Base-by-base conservation (phyloP, 2,888 invertebrate species). In the Gymnosoma rotundatum region DNA sequence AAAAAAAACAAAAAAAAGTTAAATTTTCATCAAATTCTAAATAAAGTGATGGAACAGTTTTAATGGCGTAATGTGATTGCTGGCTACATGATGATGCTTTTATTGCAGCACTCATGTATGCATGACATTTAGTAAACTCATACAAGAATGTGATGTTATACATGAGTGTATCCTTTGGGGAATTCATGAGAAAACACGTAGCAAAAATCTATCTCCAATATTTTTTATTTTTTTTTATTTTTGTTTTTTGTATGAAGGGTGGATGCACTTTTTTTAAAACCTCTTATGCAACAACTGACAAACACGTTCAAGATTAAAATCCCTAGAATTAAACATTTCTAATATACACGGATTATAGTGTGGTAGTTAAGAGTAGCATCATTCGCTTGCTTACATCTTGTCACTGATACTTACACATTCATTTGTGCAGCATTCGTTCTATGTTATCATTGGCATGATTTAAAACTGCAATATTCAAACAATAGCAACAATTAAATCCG, bases 361-460 rank as follows among this genome's bases (percentile, higher is more conserved):
- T 20, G 36, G 38, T 52, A 72, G 78, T 64, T 64, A 60, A 78
- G 25, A 50, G 21, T 64, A 64, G 38, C 52, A 42, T 25, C 38
- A 79, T 50, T 79, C 64, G 18, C 32, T 42, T 54, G 45, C 32
- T 66, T 20, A 36, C 20, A 20, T n/a, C 21, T 48, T 38, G 66
- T n/a, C 16, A 58, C 5, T 6, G 16, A 45, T 42, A 66, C 16
- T 48, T 48, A 20, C 20, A 48, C 45, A 48, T 73, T 6, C 1
- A 38, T 18, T 18, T 20, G 54, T 21, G 48, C 50, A 36, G 10
- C n/a, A n/a, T 1, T 48, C 9, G 20, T n/a, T 67, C n/a, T n/a
- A 63, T 50, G 64, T 79, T 70, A 72, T 58, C 58, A 32, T 64
- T 79, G 78, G 66, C 70, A 78, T 78, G 64, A 54, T 72, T 72